Conservation (phyloP, 2,888 invertebrate genomes). For the Stenurella melanura region DNA sequence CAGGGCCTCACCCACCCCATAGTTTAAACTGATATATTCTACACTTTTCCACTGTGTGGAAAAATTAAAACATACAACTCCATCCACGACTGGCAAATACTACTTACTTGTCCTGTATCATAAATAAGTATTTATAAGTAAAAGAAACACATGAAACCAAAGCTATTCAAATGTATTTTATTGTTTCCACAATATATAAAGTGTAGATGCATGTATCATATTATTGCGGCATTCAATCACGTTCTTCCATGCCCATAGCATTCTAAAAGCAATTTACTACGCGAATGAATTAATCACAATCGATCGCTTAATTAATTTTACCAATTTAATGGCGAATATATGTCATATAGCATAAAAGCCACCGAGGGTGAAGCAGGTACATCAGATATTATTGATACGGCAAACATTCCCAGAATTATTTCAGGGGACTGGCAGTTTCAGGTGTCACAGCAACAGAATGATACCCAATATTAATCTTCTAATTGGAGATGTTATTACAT, state of each 20-base stretch:
- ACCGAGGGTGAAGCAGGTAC: slow-evolving; percentile 25
- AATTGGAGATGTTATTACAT: slow-evolving; percentile 25
- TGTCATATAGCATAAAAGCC: slow-evolving; percentile 28
- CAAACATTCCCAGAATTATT: slow-evolving; percentile 28
- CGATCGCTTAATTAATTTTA: slow-evolving; percentile 39
- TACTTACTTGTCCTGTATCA: no score
- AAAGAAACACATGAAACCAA: no score
- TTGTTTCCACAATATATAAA: slow-evolving; percentile 34
- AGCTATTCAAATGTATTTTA: no score
- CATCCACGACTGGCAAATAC: no score
- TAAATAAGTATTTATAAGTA: no score
- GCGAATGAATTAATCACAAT: slow-evolving; percentile 27
- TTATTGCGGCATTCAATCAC: not conserved
- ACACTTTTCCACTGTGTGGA: no score
- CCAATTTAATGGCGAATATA: slow-evolving; percentile 30
- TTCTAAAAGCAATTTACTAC: slow-evolving; percentile 34
- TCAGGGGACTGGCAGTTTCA: slow-evolving; percentile 31
- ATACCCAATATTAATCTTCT: slow-evolving; percentile 20
- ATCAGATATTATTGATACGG: slow-evolving; percentile 33
- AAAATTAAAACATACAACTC: no score
- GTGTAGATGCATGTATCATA: slow-evolving; percentile 15
- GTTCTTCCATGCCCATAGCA: slow-evolving; percentile 6
- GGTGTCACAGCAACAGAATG: slow-evolving; percentile 29
- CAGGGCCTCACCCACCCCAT: no score
- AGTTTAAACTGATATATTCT: no score